A percentile compares a stretch with the other conserved stretches of the same genome.
Conservation (phyloP, 1,140 invertebrate species). For the Megalopta genalis region DNA sequence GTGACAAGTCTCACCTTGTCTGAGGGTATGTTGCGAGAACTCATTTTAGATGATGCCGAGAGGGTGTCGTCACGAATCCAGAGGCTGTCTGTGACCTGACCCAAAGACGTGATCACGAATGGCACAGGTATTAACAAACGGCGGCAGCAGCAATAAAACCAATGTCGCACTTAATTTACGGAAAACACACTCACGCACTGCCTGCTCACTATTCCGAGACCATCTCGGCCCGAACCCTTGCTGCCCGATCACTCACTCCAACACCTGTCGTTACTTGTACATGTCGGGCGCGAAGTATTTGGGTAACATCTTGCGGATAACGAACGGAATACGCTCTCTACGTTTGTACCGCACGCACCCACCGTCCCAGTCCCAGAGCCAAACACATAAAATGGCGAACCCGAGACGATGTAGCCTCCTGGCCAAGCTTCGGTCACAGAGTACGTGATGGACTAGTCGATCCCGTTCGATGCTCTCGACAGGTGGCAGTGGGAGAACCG, state of each 20-base stretch:
- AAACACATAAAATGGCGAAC: constrained; percentile 77
- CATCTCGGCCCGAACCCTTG: constrained; percentile 56
- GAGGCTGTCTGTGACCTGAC: constrained; percentile 66
- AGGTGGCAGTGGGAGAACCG: constrained; percentile 15
- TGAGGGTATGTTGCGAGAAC: constrained; percentile 76
- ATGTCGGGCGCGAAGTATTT: constrained; percentile 70
- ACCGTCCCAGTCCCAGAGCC: constrained; percentile 69
- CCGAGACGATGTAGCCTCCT: constrained; percentile 64
- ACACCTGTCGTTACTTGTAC: constrained; percentile 70
- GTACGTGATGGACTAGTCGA: constrained; percentile 42
- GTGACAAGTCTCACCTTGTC: constrained; percentile 72
- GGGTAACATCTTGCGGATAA: constrained; percentile 69
- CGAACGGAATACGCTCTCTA: constrained; percentile 42
- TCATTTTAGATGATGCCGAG: constrained; percentile 69
- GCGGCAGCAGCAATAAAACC: constrained; percentile 42
- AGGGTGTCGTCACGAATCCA: constrained; percentile 64
- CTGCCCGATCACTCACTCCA: constrained; percentile 54
- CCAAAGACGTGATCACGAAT: constrained; percentile 52
- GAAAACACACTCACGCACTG: constrained; percentile 63
- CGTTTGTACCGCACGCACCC: constrained; percentile 56
- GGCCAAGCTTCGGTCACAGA: constrained; percentile 58
- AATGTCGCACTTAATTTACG: constrained; percentile 44
- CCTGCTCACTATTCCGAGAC: constrained; percentile 64
- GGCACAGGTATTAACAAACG: constrained; percentile 44
- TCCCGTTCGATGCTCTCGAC: background rate